These are phyloP conservation scores for Ceyx erithaca DNA, from an alignment of 2,797 vertebrate genomes.

Conservation along the genomic window DNA sequence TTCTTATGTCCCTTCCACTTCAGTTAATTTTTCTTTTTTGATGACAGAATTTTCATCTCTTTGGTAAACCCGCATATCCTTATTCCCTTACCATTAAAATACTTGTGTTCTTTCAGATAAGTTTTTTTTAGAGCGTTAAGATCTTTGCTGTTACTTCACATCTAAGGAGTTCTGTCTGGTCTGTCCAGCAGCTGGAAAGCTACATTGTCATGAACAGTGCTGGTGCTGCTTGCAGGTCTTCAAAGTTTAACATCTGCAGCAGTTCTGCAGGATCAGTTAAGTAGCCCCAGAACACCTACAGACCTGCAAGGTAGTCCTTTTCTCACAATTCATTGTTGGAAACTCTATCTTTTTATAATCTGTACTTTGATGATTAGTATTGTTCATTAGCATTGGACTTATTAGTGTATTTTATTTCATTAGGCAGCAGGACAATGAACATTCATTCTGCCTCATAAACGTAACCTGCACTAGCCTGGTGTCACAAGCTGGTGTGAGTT, in stretches of 20 bases:
- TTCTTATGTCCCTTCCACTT: background rate
- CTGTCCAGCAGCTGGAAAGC: background rate
- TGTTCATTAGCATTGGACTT: conserved; percentile 39
- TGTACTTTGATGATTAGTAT: conserved; percentile 23
- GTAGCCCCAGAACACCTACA: background rate
- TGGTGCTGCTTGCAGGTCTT: conserved; percentile 10
- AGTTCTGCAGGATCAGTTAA: conserved; percentile 9
- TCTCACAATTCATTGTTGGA: conserved; percentile 15
- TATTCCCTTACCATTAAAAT: background rate
- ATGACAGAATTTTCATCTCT: background rate
- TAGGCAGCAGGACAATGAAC: background rate
- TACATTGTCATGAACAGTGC: background rate
- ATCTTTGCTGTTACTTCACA: conserved; percentile 4
- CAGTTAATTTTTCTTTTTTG: background rate
- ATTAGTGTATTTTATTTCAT: conserved; percentile 37
- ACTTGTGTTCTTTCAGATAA: conserved; percentile 16
- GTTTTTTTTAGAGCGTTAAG: background rate
- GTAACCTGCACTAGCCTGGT: background rate
- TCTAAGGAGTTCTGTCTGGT: background rate
- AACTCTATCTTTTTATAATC: conserved; percentile 39
- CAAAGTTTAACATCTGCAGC: background rate
- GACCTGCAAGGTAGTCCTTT: conserved; percentile 13
- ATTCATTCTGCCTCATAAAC: background rate
- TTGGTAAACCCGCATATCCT: background rate
- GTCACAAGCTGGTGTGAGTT: background rate